Conservation (phyloP, 1,140 invertebrate genomes). For the Marisa cornuarietis region DNA sequence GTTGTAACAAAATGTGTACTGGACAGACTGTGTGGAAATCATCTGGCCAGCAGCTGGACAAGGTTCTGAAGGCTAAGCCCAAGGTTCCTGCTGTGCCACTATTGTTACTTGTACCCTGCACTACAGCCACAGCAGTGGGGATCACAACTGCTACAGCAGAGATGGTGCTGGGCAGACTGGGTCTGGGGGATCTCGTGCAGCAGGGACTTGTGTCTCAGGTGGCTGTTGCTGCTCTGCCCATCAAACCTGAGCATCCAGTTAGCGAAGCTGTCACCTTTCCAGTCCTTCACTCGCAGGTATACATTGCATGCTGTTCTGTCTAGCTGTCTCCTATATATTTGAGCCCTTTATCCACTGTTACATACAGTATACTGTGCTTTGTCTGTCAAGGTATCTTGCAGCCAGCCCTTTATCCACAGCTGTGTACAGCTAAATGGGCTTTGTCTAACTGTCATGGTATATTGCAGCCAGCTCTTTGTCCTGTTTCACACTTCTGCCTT, state of each 20-base stretch:
- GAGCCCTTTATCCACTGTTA: no score
- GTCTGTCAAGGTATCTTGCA: no score
- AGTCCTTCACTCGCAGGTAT: conserved; percentile 21
- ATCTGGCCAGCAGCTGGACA: conserved; percentile 37
- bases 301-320: background rate
- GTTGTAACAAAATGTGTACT: no score
- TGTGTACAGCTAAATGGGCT: no score
- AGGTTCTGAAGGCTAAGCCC: conserved; percentile 47
- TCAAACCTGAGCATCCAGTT: background rate
- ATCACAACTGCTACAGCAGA: background rate
- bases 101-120: conserved; percentile 33
- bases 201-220: conserved; percentile 37
- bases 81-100: conserved; percentile 46
- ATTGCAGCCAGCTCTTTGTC: no score
- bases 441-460: no score
- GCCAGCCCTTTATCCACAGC: no score
- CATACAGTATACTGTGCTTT: no score
- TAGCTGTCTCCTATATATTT: no score
- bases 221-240: conserved; percentile 16
- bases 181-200: conserved; percentile 37
- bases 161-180: conserved; percentile 18
- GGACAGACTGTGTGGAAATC: conserved; percentile 47
- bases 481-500: no score
- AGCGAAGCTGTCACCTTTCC: conserved; percentile 3
- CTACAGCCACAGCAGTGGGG: background rate